phyloP scores from a whole-genome alignment of 2,797 vertebrate genomes.

The Lophius americanus region DNA sequence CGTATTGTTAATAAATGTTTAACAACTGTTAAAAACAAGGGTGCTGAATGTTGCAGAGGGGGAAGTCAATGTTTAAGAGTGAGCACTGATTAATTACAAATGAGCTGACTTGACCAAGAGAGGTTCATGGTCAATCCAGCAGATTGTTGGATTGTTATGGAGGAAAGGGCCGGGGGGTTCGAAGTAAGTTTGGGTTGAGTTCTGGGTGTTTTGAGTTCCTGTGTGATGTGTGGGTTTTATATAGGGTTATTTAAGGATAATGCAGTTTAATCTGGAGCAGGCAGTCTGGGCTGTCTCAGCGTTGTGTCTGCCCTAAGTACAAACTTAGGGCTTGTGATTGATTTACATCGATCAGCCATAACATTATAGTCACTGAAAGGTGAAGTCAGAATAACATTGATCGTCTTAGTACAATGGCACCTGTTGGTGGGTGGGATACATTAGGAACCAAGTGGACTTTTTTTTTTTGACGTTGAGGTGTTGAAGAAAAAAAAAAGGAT shows the following conservation, averaged over 20 bases:
- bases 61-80: slow-evolving; percentile 23
- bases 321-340: slow-evolving; percentile 32
- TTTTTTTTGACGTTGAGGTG: too few species aligned
- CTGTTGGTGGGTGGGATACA: too few species aligned
- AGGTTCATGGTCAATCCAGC: too few species aligned
- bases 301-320: slow-evolving; percentile 32
- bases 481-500: too few species aligned
- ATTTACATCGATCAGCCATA: too few species aligned
- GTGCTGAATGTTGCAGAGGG: slow-evolving; percentile 5
- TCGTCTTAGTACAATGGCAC: too few species aligned
- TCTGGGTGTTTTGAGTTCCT: slow-evolving; percentile 12
- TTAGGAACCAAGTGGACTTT: too few species aligned
- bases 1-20: slow-evolving; percentile 7
- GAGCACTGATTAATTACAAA: slow-evolving; percentile 35
- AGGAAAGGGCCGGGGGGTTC: slow-evolving; percentile 2
- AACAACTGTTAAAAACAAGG: slow-evolving; percentile 10
- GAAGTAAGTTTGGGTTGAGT: slow-evolving; percentile 11
- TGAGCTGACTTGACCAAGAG: slow-evolving; percentile 41
- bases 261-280: slow-evolving; percentile 38
- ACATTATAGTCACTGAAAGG: too few species aligned
- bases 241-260: slow-evolving; percentile 41
- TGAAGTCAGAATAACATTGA: too few species aligned
- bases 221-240: slow-evolving; percentile 25
- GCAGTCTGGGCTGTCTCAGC: slow-evolving; percentile 45
- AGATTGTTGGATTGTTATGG: slow-evolving; percentile 18